phyloP scores from a whole-genome alignment of 2,888 invertebrate species.

The Boloria selene region DNA sequence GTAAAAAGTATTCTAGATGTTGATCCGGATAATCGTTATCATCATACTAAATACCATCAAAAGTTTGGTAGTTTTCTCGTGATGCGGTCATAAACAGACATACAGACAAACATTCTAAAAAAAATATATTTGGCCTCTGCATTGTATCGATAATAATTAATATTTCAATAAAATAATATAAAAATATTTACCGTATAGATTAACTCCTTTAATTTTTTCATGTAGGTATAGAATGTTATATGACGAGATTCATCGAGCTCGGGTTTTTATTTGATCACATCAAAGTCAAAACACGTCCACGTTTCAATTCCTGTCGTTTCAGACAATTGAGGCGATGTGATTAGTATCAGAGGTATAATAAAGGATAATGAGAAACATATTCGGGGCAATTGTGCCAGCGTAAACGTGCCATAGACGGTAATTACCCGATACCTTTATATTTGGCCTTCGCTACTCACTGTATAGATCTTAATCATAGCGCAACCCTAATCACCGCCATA shows the following conservation, averaged over 20 bases:
- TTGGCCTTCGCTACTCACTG: slow-evolving; percentile 38
- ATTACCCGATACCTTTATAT: slow-evolving; percentile 41
- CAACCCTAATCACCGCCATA: slow-evolving; percentile 37
- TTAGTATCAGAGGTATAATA: slow-evolving; percentile 43
- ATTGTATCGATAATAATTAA: too few species aligned
- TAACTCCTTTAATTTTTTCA: too few species aligned
- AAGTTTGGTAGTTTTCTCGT: too few species aligned
- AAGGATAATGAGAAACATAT: slow-evolving; percentile 46
- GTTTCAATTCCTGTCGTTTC: slow-evolving; percentile 38
- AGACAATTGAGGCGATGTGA: slow-evolving; percentile 39
- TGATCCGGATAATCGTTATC: too few species aligned
- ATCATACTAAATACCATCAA: too few species aligned
- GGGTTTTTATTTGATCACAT: neutral
- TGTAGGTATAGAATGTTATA: neutral
- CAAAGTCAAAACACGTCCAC: slow-evolving; percentile 27
- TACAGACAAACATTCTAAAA: too few species aligned
- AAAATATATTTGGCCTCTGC: too few species aligned
- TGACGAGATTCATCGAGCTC: neutral
- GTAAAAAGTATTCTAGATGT: too few species aligned
- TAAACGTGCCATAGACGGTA: slow-evolving; percentile 42
- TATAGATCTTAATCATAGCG: slow-evolving; percentile 41
- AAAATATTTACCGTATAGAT: too few species aligned
- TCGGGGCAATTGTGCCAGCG: slow-evolving; percentile 41
- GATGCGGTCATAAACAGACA: too few species aligned
- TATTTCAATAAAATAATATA: too few species aligned